A percentile compares a stretch with the other conserved stretches of the same genome.
Evolutionary conservation across 2,888 invertebrate genomes (phyloP).

Genomic region (Luffia ferchaultella): DNA sequence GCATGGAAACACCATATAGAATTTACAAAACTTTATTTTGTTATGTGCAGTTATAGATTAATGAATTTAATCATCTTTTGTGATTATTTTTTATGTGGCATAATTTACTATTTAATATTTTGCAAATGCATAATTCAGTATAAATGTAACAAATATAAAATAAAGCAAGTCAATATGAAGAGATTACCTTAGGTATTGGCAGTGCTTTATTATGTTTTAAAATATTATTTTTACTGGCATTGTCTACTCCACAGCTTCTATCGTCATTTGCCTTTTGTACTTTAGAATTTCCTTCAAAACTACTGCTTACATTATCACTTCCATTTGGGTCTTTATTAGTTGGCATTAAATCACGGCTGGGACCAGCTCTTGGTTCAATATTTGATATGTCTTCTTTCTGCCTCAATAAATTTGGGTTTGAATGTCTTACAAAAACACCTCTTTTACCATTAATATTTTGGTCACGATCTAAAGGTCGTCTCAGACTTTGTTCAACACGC

Average conservation of each 20-base stretch:
- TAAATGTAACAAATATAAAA: too few relatives aligned
- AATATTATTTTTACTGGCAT: neutral
- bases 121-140: too few relatives aligned
- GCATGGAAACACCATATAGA: too few relatives aligned
- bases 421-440: constrained; percentile 60
- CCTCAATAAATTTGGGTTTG: constrained; percentile 6
- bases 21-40: too few relatives aligned
- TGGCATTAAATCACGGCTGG: constrained; percentile 34
- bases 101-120: too few relatives aligned
- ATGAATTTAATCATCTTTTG: too few relatives aligned
- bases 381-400: constrained; percentile 11
- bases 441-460: constrained; percentile 78
- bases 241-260: neutral
- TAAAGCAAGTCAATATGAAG: too few relatives aligned
- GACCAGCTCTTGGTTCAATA: constrained; percentile 49
- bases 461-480: constrained; percentile 68
- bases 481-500: constrained; percentile 53
- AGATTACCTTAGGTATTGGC: neutral
- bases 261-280: constrained; percentile 19
- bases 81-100: too few relatives aligned
- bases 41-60: too few relatives aligned
- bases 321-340: constrained; percentile 18
- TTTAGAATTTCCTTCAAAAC: constrained; percentile 26
- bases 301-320: constrained; percentile 13
- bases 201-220: neutral